Evolutionary conservation across 2,888 invertebrate species (phyloP).

Genomic region (Osmoderma eremita): DNA sequence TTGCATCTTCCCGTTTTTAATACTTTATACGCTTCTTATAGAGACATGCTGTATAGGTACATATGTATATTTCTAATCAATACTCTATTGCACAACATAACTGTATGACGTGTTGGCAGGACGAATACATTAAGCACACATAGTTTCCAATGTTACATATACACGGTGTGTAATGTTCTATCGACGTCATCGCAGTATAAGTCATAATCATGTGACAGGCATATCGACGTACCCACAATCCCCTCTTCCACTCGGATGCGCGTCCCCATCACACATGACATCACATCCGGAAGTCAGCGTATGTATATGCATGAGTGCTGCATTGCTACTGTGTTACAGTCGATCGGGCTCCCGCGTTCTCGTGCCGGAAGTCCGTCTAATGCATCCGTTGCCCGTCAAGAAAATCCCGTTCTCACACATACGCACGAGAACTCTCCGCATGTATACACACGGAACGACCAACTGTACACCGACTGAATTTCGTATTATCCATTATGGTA

Average conservation of each 20-base stretch:
- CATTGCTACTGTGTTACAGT: constrained; percentile 60
- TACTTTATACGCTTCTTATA: too few relatives aligned
- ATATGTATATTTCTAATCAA: constrained; percentile 10
- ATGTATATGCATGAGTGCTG: constrained; percentile 63
- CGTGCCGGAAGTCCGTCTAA: constrained; percentile 71
- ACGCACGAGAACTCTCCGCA: constrained; percentile 21
- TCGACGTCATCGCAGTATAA: constrained; percentile 45
- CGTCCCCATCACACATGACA: constrained; percentile 61
- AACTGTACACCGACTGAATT: constrained; percentile 30
- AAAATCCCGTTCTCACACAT: constrained; percentile 43
- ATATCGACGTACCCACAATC: constrained; percentile 56
- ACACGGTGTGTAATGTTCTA: constrained; percentile 17
- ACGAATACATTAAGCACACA: constrained; percentile 5
- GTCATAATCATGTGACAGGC: constrained; percentile 54
- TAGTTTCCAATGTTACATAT: constrained; percentile 4
- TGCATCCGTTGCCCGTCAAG: constrained; percentile 65
- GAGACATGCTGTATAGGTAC: neutral
- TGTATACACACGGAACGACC: constrained; percentile 21
- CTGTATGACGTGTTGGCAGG: constrained; percentile 14
- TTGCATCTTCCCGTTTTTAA: too few relatives aligned
- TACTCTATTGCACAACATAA: constrained; percentile 5
- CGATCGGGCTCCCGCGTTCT: constrained; percentile 61
- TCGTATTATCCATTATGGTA: constrained; percentile 31
- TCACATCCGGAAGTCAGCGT: constrained; percentile 58
- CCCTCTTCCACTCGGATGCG: constrained; percentile 60